These are phyloP conservation scores for Taxidea taxus DNA, from an alignment of 2,113 vertebrate genomes.

Conservation along the genomic window DNA sequence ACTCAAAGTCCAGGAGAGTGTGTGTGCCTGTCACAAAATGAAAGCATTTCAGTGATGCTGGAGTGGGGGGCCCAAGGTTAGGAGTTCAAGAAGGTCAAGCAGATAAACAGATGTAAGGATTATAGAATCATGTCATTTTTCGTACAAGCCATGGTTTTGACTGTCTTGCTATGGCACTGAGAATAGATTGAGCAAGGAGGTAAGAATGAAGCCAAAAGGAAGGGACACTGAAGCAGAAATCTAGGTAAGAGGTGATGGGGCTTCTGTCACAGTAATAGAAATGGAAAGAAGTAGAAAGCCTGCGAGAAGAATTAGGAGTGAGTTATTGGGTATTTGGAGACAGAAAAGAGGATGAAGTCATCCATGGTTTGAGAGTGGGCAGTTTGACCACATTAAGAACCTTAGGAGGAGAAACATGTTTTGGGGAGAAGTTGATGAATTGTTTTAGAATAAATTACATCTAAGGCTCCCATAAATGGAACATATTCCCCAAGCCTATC, in stretches of 20 bases:
- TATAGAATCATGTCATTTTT: not conserved
- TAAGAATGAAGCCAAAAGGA: not conserved
- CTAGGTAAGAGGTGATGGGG: not conserved
- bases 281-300: not conserved
- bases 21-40: not conserved
- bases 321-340: not conserved
- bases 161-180: not conserved
- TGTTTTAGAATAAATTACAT: not conserved
- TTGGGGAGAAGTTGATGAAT: not conserved
- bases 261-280: not conserved
- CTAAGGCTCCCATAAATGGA: not conserved
- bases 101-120: not conserved
- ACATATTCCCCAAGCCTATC: not conserved
- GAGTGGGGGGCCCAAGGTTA: not conserved
- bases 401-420: not conserved
- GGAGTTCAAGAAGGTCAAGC: not conserved
- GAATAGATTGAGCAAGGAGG: not conserved
- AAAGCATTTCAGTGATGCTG: not conserved
- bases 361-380: not conserved
- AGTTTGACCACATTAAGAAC: not conserved
- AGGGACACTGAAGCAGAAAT: not conserved
- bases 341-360: not conserved
- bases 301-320: not conserved
- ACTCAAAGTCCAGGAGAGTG: not conserved
- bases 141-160: not conserved